A percentile compares a stretch with the other conserved stretches of the same genome.
These are phyloP conservation scores for Pseudolaguvia tuberculata DNA, from an alignment of 2,113 vertebrate genomes.

Conservation along the genomic window DNA sequence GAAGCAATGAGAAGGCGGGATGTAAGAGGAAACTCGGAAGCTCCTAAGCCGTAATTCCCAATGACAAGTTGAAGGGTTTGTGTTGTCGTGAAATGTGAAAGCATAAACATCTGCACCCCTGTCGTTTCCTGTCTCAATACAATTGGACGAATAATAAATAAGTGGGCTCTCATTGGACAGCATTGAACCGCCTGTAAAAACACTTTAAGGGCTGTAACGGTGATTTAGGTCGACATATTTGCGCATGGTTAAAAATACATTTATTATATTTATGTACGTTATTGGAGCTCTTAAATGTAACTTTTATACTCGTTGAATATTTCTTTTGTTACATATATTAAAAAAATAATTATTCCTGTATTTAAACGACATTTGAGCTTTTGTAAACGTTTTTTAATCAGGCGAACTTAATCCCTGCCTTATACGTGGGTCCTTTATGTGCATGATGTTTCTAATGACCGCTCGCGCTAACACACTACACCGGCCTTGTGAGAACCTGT, in stretches of 20 bases:
- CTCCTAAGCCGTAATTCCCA: neutral
- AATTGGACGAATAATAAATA: neutral
- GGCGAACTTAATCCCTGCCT: neutral
- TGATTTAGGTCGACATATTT: neutral
- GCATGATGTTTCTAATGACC: neutral
- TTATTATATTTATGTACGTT: neutral
- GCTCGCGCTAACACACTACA: neutral
- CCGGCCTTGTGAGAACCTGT: constrained; percentile 26
- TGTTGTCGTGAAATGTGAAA: neutral
- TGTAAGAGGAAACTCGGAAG: constrained; percentile 21
- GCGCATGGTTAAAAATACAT: neutral
- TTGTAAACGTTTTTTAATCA: neutral
- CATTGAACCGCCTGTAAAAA: neutral
- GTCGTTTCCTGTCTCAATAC: neutral
- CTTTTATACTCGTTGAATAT: no score
- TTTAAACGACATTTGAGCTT: neutral
- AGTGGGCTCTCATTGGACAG: neutral
- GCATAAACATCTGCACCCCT: neutral
- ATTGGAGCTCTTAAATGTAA: neutral
- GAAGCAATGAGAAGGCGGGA: constrained; percentile 3
- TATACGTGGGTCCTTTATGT: neutral
- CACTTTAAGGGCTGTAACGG: neutral
- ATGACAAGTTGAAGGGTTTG: constrained; percentile 39
- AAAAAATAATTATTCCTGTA: neutral
- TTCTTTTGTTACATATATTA: neutral